Evolutionary conservation across 2,797 vertebrate genomes (phyloP).

Genomic region (Chelmon rostratus): DNA sequence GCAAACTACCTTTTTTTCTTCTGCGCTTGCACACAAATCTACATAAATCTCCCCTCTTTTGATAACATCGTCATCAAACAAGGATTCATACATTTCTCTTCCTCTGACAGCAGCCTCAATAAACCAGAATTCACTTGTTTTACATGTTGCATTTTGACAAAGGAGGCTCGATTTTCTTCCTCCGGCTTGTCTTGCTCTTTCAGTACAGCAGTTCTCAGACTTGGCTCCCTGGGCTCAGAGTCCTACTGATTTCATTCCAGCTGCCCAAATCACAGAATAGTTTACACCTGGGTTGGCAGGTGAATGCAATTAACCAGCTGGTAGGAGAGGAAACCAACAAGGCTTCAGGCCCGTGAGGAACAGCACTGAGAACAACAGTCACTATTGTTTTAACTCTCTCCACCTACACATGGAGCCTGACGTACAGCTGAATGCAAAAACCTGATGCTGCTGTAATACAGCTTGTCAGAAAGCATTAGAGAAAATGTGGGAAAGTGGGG

Average conservation of each 20-base stretch:
- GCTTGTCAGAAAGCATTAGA: slow-evolving; percentile 2
- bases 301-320: slow-evolving; percentile 51
- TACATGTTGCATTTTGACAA: not conserved
- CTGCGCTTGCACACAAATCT: not conserved
- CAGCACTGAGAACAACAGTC: slow-evolving; percentile 7
- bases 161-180: not conserved
- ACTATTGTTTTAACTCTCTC: slow-evolving; percentile 23
- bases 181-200: not conserved
- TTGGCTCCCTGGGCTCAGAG: not conserved
- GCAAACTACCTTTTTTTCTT: not conserved
- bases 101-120: not conserved
- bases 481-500: not conserved
- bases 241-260: slow-evolving; percentile 36
- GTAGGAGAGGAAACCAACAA: slow-evolving; percentile 37
- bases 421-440: not conserved
- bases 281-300: slow-evolving; percentile 58
- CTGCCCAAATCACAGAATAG: slow-evolving; percentile 25
- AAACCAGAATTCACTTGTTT: not conserved
- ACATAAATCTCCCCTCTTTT: not conserved
- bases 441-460: not conserved
- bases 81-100: not conserved
- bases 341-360: slow-evolving; percentile 1
- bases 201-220: not conserved
- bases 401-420: slow-evolving; percentile 5
- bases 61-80: not conserved